These are phyloP conservation scores for Thunnus thynnus DNA, from an alignment of 2,113 vertebrate species.

Conservation along the genomic window DNA sequence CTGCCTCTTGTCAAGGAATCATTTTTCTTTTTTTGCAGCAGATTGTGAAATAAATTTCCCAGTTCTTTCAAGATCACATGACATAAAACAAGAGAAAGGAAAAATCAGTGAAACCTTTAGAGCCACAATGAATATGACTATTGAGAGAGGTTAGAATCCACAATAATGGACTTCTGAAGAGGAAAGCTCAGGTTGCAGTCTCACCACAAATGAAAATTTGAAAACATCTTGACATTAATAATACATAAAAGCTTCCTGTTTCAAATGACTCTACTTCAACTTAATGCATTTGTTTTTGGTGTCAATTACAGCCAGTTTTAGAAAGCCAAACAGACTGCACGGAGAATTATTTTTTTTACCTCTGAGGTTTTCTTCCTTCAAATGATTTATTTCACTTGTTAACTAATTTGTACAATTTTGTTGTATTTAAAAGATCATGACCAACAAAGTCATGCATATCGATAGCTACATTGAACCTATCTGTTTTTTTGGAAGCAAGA, in stretches of 20 bases:
- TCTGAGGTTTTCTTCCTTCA: not conserved
- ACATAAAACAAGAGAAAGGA: slow-evolving; percentile 1
- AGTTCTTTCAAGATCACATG: no score
- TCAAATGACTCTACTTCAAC: not conserved
- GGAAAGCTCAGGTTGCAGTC: not conserved
- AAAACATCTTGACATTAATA: slow-evolving; percentile 26
- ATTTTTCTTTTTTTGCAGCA: no score
- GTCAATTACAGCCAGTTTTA: not conserved
- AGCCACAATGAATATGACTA: not conserved
- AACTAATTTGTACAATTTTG: not conserved
- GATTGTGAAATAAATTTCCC: no score
- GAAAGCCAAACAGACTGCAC: not conserved
- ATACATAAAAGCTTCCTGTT: slow-evolving; percentile 27
- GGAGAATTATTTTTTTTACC: no score
- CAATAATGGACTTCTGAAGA: not conserved
- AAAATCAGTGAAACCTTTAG: not conserved
- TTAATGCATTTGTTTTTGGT: slow-evolving; percentile 1
- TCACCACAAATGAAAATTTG: slow-evolving; percentile 13
- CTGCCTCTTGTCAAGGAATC: not conserved
- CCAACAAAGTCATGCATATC: no score
- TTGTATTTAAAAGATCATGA: not conserved
- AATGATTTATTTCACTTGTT: not conserved
- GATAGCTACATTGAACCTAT: no score
- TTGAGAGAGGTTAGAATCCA: not conserved
- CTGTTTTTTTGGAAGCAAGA: no score